Base-by-base conservation (phyloP, 35 echinoderm and acorn worm genomes). In the Chiridota heheva region DNA sequence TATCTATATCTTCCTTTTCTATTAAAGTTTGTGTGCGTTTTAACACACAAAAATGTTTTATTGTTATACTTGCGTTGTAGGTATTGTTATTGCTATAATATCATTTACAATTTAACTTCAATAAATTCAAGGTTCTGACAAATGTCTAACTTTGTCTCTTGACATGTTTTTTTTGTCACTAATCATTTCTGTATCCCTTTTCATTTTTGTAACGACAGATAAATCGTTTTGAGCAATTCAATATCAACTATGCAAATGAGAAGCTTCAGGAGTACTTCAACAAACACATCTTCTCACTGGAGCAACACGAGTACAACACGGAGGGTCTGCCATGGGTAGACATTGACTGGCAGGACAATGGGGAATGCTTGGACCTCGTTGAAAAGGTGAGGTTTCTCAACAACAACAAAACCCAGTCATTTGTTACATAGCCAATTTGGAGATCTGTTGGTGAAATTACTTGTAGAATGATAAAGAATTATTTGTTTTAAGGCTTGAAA, bases 251-350 rank as follows among this genome's bases (percentile, higher is more conserved):
- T 82, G 95, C 95, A 55, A 98, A 98, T 57, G 95, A 98, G 81
- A 98, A 98, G 55, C 85, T 98, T 13, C 95, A 98, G 74, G 95
- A 98, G 75, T 98, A 98, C 47, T 98, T 98, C 80, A 98, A 98
- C 67, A 98, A 98, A 51, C 95, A 98, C 66, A 98, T 98, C 73
- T 98, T 98, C 89, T 98, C 95, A 15, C 36, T 98, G n/a, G 95
- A 98, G 68, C 95, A 98, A 56, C 95, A 98, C 69, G 95, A 98
- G 38, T 98, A 98, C 48, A 91, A 88, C 42, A 72, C 89, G 40
- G 95, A 98, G 67, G 95, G 95, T 39, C 67, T 98, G 59, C 51
- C 82, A 28, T 98, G 95, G 95, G 95, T 98, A 33, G 95, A 98
- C 42, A 98, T 98, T 40, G 95, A 91, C 39, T 98, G 86, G 80